Evolutionary conservation across 1,140 invertebrate species (phyloP).

Genomic region (Choristoneura fumiferana): DNA sequence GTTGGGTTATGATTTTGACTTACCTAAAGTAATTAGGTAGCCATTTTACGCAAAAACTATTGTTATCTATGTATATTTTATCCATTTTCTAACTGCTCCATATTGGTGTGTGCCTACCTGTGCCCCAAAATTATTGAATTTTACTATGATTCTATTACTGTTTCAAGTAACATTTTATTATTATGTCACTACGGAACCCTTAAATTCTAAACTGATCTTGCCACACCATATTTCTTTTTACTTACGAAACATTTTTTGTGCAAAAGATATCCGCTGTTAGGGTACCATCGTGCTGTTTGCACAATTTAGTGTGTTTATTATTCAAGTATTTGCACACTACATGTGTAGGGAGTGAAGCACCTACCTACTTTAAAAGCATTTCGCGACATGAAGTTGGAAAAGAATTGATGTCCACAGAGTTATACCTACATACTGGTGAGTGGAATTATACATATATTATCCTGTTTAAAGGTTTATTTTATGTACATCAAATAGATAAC

Average conservation of each 20-base stretch:
- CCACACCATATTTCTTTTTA: not conserved
- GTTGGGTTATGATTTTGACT: too few relatives aligned
- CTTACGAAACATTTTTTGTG: constrained; percentile 10
- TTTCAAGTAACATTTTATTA: too few relatives aligned
- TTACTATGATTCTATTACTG: too few relatives aligned
- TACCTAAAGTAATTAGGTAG: too few relatives aligned
- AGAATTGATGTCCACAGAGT: not conserved
- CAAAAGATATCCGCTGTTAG: constrained; percentile 3
- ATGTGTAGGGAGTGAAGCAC: constrained; percentile 5
- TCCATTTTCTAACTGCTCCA: too few relatives aligned
- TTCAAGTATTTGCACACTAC: constrained; percentile 34
- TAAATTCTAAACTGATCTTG: not conserved
- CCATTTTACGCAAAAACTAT: too few relatives aligned
- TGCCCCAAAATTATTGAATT: too few relatives aligned
- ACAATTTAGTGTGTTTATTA: constrained; percentile 51
- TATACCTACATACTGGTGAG: not conserved
- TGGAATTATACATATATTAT: not conserved
- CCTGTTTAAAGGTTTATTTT: too few relatives aligned
- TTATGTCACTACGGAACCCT: too few relatives aligned
- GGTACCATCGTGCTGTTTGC: constrained; percentile 33
- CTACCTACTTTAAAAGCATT: constrained; percentile 14
- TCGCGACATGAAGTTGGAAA: not conserved
- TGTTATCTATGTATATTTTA: too few relatives aligned
- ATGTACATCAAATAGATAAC: too few relatives aligned
- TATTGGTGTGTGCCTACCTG: too few relatives aligned